Conservation (phyloP, 2,888 invertebrate genomes). For the Ophion costatus region DNA sequence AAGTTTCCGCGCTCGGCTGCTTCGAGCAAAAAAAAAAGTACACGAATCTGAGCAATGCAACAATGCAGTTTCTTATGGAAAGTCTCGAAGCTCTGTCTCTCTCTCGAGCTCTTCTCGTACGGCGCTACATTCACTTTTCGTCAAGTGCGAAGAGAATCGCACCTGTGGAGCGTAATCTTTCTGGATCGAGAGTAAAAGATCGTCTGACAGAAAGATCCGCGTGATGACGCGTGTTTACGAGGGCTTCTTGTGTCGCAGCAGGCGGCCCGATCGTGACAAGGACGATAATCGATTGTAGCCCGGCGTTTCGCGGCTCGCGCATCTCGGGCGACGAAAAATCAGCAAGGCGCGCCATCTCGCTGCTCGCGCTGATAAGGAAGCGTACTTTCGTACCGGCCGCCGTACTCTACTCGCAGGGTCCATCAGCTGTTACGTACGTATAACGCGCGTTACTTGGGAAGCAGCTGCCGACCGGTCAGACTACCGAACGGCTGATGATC, state of each 20-base stretch:
- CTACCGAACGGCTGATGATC: slow-evolving; percentile 47
- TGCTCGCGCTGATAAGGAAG: not conserved
- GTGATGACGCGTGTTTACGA: slow-evolving; percentile 15
- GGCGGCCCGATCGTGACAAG: slow-evolving; percentile 39
- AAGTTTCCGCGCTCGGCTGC: no score
- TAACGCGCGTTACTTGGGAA: not conserved
- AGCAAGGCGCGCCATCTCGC: slow-evolving; percentile 10
- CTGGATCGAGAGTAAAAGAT: not conserved
- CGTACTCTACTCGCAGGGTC: not conserved
- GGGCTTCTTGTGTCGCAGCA: slow-evolving; percentile 43
- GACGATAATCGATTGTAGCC: slow-evolving; percentile 58
- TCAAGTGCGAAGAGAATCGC: not conserved
- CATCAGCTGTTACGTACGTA: slow-evolving; percentile 17
- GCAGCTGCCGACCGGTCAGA: no score
- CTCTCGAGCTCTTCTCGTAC: not conserved
- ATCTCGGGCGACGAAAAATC: slow-evolving; percentile 1
- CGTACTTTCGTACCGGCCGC: not conserved
- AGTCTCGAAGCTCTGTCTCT: not conserved
- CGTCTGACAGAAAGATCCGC: not conserved
- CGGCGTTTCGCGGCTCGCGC: slow-evolving; percentile 29
- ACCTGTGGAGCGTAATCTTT: slow-evolving; percentile 5
- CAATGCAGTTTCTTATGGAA: not conserved
- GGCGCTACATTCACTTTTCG: not conserved
- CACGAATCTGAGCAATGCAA: not conserved
- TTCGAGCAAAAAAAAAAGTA: not conserved